phyloP scores from a whole-genome alignment of 2,113 vertebrate genomes.

The Asarcornis scutulata region DNA sequence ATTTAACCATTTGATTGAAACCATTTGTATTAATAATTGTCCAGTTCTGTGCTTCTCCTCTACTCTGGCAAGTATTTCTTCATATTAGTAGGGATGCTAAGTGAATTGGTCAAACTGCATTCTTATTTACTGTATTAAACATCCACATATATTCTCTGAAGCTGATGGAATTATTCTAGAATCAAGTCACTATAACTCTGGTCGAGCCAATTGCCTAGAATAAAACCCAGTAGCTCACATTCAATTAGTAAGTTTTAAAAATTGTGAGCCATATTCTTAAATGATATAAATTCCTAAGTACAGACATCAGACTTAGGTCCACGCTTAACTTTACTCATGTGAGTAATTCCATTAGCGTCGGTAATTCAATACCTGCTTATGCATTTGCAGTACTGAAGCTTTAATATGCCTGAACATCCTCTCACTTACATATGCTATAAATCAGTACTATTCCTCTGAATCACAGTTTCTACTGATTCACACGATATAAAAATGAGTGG shows the following conservation, averaged over 20 bases:
- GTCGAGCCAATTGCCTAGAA: slow-evolving; percentile 27
- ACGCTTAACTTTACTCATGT: slow-evolving; percentile 68
- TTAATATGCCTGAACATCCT: slow-evolving; percentile 51
- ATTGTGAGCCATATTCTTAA: slow-evolving; percentile 44
- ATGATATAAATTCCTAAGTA: slow-evolving; percentile 41
- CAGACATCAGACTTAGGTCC: slow-evolving; percentile 37
- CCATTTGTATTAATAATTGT: slow-evolving; percentile 37
- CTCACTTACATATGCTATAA: slow-evolving; percentile 53
- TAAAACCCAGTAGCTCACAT: slow-evolving; percentile 29
- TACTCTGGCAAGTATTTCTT: slow-evolving; percentile 42
- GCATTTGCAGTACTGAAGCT: slow-evolving; percentile 48
- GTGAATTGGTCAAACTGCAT: slow-evolving; percentile 20
- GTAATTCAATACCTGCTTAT: slow-evolving; percentile 69
- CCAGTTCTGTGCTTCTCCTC: slow-evolving; percentile 24
- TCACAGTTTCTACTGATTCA: slow-evolving; percentile 39
- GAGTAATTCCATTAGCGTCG: slow-evolving; percentile 68
- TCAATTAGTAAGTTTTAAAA: slow-evolving; percentile 61
- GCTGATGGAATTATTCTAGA: slow-evolving; percentile 27
- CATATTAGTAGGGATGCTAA: not conserved
- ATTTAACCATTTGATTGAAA: slow-evolving; percentile 18
- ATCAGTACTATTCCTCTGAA: slow-evolving; percentile 43
- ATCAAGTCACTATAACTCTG: slow-evolving; percentile 15
- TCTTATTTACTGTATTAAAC: slow-evolving; percentile 44
- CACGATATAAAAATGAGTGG: not conserved
- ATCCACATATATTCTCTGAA: not conserved